Base-by-base conservation (phyloP, 2,888 invertebrate genomes). In the Limenitis camilla region DNA sequence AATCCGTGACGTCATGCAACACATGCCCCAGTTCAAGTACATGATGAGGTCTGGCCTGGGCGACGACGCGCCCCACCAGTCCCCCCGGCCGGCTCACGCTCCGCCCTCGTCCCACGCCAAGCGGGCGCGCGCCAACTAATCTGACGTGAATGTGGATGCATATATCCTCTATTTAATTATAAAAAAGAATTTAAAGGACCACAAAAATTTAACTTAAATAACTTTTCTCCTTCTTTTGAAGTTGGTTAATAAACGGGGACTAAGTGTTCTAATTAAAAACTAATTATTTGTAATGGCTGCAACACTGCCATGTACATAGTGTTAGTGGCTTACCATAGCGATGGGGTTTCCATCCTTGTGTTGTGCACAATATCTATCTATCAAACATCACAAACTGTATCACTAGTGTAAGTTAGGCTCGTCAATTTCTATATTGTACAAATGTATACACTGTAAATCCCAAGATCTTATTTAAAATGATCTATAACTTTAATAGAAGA, bases 11-110 rank as follows among this genome's bases (percentile, higher is more conserved):
- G 92, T 95, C 59, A 92, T 95, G 85, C 92, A 92, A 72, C 95
- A 91, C 79, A 94, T 95, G 94, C 93, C 94, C 31, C 96, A 96
- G 81, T 87, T 96, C 81, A 94, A 94, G 74, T 96, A 95, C 87
- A 95, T 95, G 93, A 90, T 94, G 81, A 89, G 90, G 52, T 88
- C 89, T 7, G 85, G 80, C 0, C 65, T 72, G 39, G 68, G 74
- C 2, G 65, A 62, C 42, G 81, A 81, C 62, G 82, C 72, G 56
- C 69, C 66, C 38, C 68, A 65, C 56, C 61, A 63, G 36, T 41
- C 64, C 32, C 65, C 65, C 33, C 55, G 63, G 2, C 67, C 68
- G 6, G 64, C 68, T 52, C 71, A 66, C 53, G 61, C 67, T 48
- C 71, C 69, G 42, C 66, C 64, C 43, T 63, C 69, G 11, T 57